Evolutionary conservation across 2,797 vertebrate genomes (phyloP).

Genomic region (Dicrostonyx torquatus): DNA sequence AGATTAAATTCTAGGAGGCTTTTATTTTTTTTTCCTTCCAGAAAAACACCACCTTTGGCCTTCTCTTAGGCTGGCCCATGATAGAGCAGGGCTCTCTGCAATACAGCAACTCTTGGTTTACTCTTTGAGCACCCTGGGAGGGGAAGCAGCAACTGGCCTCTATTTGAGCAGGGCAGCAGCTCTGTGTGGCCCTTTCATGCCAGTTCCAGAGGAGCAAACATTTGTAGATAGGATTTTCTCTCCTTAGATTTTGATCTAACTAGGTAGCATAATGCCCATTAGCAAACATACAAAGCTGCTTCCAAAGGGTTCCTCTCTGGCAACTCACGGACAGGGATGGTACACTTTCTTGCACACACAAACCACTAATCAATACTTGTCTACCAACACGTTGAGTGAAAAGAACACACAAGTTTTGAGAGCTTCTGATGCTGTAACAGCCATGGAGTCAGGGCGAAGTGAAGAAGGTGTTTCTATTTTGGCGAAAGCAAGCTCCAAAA

Average conservation of each 20-base stretch:
- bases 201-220: conserved; percentile 4
- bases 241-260: not conserved
- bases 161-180: not conserved
- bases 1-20: conserved; percentile 79
- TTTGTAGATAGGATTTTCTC: conserved; percentile 7
- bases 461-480: conserved; percentile 80
- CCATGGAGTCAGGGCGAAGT: conserved; percentile 47
- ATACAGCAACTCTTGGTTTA: conserved; percentile 46
- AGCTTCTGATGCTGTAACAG: conserved; percentile 48
- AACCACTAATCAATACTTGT: not conserved
- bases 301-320: not conserved
- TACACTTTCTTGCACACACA: not conserved
- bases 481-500: conserved; percentile 79
- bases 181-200: not conserved
- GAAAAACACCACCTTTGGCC: conserved; percentile 78
- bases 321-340: not conserved
- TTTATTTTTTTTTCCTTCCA: conserved; percentile 28
- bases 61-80: conserved; percentile 64
- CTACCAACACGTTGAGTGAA: conserved; percentile 39
- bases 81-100: conserved; percentile 53
- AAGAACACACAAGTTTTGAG: conserved; percentile 59
- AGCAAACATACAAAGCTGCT: not conserved
- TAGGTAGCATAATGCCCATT: conserved; percentile 1
- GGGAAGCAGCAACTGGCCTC: conserved; percentile 46
- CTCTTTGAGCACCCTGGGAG: conserved; percentile 56